Evolutionary conservation across 2,113 vertebrate genomes (phyloP), one percentile per base, ranked within the genome.

Genomic region (Upupa epops): DNA sequence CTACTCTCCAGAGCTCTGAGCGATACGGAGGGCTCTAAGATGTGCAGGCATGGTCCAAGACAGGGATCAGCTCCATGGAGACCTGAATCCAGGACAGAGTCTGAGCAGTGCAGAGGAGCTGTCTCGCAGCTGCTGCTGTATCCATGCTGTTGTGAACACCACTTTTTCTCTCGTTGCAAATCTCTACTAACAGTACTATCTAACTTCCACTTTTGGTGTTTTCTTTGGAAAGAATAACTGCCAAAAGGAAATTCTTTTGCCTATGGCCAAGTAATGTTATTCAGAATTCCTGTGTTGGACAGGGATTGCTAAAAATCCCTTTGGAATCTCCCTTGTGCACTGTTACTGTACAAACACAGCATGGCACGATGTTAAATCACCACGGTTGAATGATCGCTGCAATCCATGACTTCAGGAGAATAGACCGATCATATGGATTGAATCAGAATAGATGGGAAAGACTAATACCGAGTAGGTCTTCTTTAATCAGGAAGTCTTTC

Each of bases 221-320:
- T 96, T 90, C 86, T 89, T 87, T 95, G 74, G 92, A 96, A 59
- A 82, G 59, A 89, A 82, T 85, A 93, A 79, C 73, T 66, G 77
- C 86, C 86, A 92, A 89, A 93, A 93, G 93, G 92, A 96, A 96
- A 94, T 96, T 86, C 91, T 95, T 96, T 79, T 90, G 74, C 92
- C 68, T 90, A 79, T 69, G 74, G 92, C 89, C 95, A 92, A 92
- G 29, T 70, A 88, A 49, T 52, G 48, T 86, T 96, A 75, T 79
- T 94, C 89, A 79, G 82, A 90, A 92, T 79, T 84, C 52, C 60
- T 66, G 60, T 76, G 66, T 76, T 89, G 83, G 78, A 87, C 8
- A 6, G 59, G 21, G 24, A 74, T 79, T 95, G 66, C 71, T 95
- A 82, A 93, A 42, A 96, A 92, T 90, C 88, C 71, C 83, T 84